phyloP scores from a whole-genome alignment of 1,140 invertebrate genomes.

The Oncopeltus fasciatus region DNA sequence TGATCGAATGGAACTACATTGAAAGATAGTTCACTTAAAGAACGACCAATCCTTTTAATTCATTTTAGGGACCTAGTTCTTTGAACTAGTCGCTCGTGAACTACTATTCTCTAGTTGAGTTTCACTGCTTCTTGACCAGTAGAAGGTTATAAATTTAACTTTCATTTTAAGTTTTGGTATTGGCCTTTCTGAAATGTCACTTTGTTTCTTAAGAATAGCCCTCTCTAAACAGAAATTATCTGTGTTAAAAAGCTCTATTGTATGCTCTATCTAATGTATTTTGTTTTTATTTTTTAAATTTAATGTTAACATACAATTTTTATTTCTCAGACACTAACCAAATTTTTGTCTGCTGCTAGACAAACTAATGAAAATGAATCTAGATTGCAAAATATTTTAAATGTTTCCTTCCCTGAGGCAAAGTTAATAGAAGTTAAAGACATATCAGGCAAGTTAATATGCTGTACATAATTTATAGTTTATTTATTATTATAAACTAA shows the following conservation, averaged over 20 bases:
- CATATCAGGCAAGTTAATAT: constrained; percentile 18
- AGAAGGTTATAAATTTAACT: too few species aligned
- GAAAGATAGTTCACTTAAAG: too few species aligned
- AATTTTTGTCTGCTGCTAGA: background rate
- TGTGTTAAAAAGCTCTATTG: background rate
- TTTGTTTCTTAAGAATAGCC: background rate
- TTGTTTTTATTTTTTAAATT: background rate
- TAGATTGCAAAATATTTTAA: constrained; percentile 16
- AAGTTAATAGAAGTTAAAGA: constrained; percentile 21
- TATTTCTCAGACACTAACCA: background rate
- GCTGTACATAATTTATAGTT: background rate
- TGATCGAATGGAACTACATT: too few species aligned
- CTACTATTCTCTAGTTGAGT: background rate
- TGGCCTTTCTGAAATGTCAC: constrained; percentile 1
- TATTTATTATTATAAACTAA: background rate
- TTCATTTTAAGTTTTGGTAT: too few species aligned
- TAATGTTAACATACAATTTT: background rate
- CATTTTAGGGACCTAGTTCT: too few species aligned
- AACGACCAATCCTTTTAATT: too few species aligned
- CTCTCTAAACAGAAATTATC: background rate
- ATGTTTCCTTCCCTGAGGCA: constrained; percentile 17
- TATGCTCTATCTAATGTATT: background rate
- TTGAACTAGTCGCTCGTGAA: too few species aligned
- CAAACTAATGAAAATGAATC: constrained; percentile 8
- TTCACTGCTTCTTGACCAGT: too few species aligned